phyloP scores from a whole-genome alignment of 2,797 vertebrate species.

The Neostethus bicornis region DNA sequence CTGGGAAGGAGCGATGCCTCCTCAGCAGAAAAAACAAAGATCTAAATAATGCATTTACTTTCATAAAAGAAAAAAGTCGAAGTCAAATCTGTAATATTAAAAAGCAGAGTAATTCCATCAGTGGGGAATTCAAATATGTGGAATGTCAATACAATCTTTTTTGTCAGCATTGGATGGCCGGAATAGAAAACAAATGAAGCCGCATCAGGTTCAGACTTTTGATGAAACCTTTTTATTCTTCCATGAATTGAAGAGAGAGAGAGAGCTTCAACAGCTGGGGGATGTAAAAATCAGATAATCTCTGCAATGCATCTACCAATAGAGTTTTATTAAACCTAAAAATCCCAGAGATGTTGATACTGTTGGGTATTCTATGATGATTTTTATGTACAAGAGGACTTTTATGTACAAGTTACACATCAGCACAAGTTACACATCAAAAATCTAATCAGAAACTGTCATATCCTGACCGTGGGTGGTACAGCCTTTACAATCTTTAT shows the following conservation, averaged over 20 bases:
- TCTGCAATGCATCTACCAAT: neutral
- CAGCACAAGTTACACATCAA: too few relatives aligned
- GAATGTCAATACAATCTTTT: constrained; percentile 38
- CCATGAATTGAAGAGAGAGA: constrained; percentile 28
- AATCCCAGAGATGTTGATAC: constrained; percentile 1
- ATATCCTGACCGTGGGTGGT: too few relatives aligned
- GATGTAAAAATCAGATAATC: constrained; percentile 41
- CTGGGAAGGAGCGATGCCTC: constrained; percentile 11
- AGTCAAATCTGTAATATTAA: constrained; percentile 49
- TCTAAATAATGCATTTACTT: constrained; percentile 51
- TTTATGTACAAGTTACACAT: too few relatives aligned
- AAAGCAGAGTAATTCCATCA: constrained; percentile 50
- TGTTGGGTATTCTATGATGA: too few relatives aligned
- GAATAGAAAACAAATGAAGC: constrained; percentile 53
- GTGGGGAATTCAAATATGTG: constrained; percentile 23
- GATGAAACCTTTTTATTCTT: constrained; percentile 18
- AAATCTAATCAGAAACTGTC: too few relatives aligned
- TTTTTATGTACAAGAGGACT: too few relatives aligned
- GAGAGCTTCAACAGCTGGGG: constrained; percentile 32
- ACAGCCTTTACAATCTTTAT: too few relatives aligned
- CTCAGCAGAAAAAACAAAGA: constrained; percentile 45
- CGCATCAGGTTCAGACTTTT: constrained; percentile 6
- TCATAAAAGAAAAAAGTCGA: constrained; percentile 44
- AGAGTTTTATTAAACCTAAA: constrained; percentile 29
- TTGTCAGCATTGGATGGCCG: constrained; percentile 28